A percentile compares a stretch with the other conserved stretches of the same genome.
Evolutionary conservation across 2,888 invertebrate genomes (phyloP).

Genomic region (Biston betularia): DNA sequence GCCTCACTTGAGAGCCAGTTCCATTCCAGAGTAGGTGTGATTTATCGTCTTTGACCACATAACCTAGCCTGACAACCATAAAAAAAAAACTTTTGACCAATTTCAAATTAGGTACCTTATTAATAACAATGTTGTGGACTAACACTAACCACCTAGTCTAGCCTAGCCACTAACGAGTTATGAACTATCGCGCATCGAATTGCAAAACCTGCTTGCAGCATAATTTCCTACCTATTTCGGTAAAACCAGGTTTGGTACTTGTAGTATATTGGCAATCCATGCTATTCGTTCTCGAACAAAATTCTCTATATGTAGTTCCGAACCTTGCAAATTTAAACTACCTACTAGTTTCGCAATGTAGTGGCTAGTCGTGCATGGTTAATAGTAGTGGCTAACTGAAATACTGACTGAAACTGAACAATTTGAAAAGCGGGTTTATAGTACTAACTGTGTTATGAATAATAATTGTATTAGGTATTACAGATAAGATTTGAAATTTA

Average conservation of each 20-base stretch:
- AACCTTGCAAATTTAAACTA: slow-evolving; percentile 7
- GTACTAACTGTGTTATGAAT: background rate
- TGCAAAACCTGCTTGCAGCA: too few relatives aligned
- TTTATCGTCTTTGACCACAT: too few relatives aligned
- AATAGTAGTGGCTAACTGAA: slow-evolving; percentile 26
- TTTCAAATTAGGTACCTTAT: background rate
- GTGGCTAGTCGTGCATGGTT: slow-evolving; percentile 10
- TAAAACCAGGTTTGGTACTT: background rate
- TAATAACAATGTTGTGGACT: background rate
- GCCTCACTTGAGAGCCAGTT: too few relatives aligned
- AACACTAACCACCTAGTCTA: too few relatives aligned
- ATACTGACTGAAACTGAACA: slow-evolving; percentile 13
- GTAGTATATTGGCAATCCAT: background rate
- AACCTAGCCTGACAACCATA: too few relatives aligned
- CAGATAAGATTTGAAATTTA: slow-evolving; percentile 1
- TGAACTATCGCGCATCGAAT: too few relatives aligned
- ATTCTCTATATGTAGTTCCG: slow-evolving; percentile 9
- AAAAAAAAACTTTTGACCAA: background rate
- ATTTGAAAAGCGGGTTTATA: slow-evolving; percentile 11
- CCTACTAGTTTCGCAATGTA: slow-evolving; percentile 4
- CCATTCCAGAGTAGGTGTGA: too few relatives aligned
- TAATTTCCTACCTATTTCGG: background rate
- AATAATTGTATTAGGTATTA: slow-evolving; percentile 1
- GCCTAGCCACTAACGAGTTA: background rate
- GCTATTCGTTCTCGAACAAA: background rate